Evolutionary conservation across 2,888 invertebrate species (phyloP), one percentile per base, ranked within the genome.

Genomic region (Drosophila testacea): DNA sequence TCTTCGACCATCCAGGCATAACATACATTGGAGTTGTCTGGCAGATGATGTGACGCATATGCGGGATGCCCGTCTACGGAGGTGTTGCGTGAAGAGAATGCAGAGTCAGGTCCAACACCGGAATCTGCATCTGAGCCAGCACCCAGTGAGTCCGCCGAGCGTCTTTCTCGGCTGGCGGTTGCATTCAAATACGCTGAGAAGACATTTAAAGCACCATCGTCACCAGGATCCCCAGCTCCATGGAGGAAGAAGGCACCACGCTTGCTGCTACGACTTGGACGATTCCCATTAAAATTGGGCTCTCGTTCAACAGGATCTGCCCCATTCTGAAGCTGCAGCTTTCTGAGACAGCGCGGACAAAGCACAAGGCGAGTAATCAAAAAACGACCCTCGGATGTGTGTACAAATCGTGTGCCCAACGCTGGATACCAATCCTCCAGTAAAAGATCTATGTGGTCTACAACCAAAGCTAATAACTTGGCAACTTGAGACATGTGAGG

Each of bases 391-490:
- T 98, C 98, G 0, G 98, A 98, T 0, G 99, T 99, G 92, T 99
- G 99, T 3, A 98, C 98, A 93, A 99, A 99, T 42, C 99, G 95
- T 0, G 98, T 98, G 22, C 99, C 99, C 61, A 98, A 93, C 0
- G 98, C 97, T 0, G 98, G 99, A 92, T 98, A 99, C 99, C 99
- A 99, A 93, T 99, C 99, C 92, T 99, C 99, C 0, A 99, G 93
- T 52, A 99, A 93, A 56, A 98, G 95, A 92, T 99, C 99, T 73
- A 99, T 96, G 90, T 99, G 98, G 92, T 99, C 99, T 0, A 99
- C 97, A 4, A 97, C 95, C 34, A 98, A 93, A 0, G 98, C 97
- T 63, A 98, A 92, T 13, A 98, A 92, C 88, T 97, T 96, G 0
- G 97, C 95, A 73, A 97, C 94, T 47, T 95, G 95, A 89, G 97